These are phyloP conservation scores for Pantherophis alleghaniensis DNA, from an alignment of 2,797 vertebrate genomes.

Conservation along the genomic window DNA sequence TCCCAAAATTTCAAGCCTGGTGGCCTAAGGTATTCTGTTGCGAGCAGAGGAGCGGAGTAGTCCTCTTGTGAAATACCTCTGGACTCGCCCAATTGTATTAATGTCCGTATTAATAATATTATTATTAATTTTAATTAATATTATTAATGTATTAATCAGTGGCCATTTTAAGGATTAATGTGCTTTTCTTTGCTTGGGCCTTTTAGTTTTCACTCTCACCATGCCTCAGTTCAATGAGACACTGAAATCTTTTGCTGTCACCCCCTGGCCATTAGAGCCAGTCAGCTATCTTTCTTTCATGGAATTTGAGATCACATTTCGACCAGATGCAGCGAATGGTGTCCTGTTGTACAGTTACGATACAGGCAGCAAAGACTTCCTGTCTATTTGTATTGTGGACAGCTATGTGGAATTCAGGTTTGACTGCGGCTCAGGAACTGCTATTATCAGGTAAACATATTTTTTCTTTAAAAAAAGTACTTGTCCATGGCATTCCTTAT, in stretches of 20 bases:
- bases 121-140: no score
- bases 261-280: constrained; percentile 86
- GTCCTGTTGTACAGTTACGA: constrained; percentile 92
- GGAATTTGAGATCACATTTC: constrained; percentile 92
- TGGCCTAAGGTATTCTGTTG: no score
- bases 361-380: constrained; percentile 84
- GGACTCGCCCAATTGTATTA: no score
- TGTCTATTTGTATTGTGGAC: constrained; percentile 83
- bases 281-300: constrained; percentile 92
- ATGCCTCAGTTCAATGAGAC: constrained; percentile 90
- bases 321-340: constrained; percentile 78
- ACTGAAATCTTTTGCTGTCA: constrained; percentile 81
- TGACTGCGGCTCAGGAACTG: constrained; percentile 92
- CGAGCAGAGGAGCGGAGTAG: no score
- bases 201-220: constrained; percentile 82
- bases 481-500: not conserved
- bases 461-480: not conserved
- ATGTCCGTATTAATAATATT: no score
- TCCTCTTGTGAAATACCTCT: no score
- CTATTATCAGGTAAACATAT: constrained; percentile 82
- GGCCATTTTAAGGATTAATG: not conserved
- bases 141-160: not conserved
- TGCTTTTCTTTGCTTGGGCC: constrained; percentile 50
- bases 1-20: no score
- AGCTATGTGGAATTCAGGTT: constrained; percentile 90